phyloP scores from a whole-genome alignment of 1,140 invertebrate genomes.

The Cotesia typhae region DNA sequence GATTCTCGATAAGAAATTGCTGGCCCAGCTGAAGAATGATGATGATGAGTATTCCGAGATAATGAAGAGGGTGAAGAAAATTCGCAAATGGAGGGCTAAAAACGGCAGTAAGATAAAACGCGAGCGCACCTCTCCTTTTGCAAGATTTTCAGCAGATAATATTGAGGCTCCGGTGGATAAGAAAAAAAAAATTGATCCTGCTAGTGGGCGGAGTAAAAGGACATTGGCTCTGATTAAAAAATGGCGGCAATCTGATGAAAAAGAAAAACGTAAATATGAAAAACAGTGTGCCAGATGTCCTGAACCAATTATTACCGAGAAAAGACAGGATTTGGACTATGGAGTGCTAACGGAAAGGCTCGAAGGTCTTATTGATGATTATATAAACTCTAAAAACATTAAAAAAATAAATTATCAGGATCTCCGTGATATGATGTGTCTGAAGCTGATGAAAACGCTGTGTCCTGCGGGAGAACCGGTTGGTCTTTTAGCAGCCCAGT shows the following conservation, averaged over 20 bases:
- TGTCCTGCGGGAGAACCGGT: slow-evolving; percentile 95
- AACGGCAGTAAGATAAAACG: slow-evolving; percentile 64
- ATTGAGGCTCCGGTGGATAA: slow-evolving; percentile 51
- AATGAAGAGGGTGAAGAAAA: slow-evolving; percentile 64
- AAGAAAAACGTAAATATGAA: slow-evolving; percentile 66
- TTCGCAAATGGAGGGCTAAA: slow-evolving; percentile 72
- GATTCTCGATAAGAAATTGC: slow-evolving; percentile 69
- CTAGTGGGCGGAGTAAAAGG: slow-evolving; percentile 57
- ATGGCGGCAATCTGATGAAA: slow-evolving; percentile 70
- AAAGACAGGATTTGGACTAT: slow-evolving; percentile 78
- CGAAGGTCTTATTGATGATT: slow-evolving; percentile 74
- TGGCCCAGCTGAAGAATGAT: slow-evolving; percentile 70
- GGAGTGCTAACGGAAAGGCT: slow-evolving; percentile 85
- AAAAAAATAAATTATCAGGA: slow-evolving; percentile 59
- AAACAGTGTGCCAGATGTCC: slow-evolving; percentile 67
- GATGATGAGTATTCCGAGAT: slow-evolving; percentile 63
- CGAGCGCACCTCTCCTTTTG: slow-evolving; percentile 52
- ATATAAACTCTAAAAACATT: slow-evolving; percentile 64
- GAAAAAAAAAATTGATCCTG: slow-evolving; percentile 40
- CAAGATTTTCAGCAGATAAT: slow-evolving; percentile 51
- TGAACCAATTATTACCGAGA: slow-evolving; percentile 77
- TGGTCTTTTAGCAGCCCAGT: slow-evolving; percentile 93
- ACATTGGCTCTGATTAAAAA: slow-evolving; percentile 70
- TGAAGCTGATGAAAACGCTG: slow-evolving; percentile 80
- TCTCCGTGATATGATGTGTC: slow-evolving; percentile 77